A percentile compares a stretch with the other conserved stretches of the same genome.
Conservation (phyloP, 2,888 invertebrate species). For the Drosophila anceps region DNA sequence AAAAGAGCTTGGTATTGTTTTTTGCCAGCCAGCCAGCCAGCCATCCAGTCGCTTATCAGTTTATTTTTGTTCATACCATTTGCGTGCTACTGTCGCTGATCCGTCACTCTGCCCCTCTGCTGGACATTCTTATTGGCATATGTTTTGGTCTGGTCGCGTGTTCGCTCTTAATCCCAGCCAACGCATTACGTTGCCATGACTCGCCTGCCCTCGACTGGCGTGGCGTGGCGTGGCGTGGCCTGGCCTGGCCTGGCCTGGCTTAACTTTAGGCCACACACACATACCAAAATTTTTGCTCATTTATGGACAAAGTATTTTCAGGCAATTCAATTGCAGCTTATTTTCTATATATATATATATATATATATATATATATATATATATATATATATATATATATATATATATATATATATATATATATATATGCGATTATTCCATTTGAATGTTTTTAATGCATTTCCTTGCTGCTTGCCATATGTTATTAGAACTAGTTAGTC, state of each 20-base stretch:
- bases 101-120: constrained; percentile 26
- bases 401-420: constrained; percentile 26
- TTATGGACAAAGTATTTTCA: constrained; percentile 47
- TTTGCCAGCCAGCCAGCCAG: constrained; percentile 23
- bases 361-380: constrained; percentile 33
- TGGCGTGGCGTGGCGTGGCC: neutral
- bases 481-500: constrained; percentile 31
- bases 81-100: constrained; percentile 65
- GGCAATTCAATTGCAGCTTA: constrained; percentile 46
- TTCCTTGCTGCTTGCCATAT: constrained; percentile 13
- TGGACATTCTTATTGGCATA: constrained; percentile 55
- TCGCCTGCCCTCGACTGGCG: neutral
- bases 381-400: constrained; percentile 35
- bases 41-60: constrained; percentile 72
- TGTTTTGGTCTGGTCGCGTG: constrained; percentile 55
- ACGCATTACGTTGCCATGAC: constrained; percentile 62
- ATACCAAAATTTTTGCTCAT: constrained; percentile 48
- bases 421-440: constrained; percentile 22
- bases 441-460: constrained; percentile 5
- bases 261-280: constrained; percentile 34
- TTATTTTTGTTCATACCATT: constrained; percentile 69
- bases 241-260: constrained; percentile 24
- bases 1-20: constrained; percentile 49
- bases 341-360: constrained; percentile 40
- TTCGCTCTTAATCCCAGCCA: constrained; percentile 64